Percentiles rank a stretch among this genome's conserved stretches.
Conservation (phyloP, 1,140 invertebrate genomes). For the Campodea augens region DNA sequence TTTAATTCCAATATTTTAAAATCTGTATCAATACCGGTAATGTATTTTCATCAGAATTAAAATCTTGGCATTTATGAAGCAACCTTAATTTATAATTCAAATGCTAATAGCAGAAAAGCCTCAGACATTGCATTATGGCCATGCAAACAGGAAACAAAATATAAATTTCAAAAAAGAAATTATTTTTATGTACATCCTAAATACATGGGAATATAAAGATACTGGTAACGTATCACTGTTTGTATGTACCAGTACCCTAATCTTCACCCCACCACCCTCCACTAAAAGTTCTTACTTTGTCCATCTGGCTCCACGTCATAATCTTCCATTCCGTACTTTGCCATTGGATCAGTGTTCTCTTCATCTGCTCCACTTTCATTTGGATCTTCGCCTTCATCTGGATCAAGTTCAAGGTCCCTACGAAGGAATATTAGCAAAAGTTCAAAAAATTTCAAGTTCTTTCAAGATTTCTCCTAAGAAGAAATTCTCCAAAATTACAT, state of each 20-base stretch:
- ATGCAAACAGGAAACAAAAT: conserved; percentile 7
- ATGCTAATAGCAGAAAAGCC: too few relatives aligned
- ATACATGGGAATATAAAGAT: conserved; percentile 9
- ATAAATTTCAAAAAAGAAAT: conserved; percentile 8
- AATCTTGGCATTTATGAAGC: too few relatives aligned
- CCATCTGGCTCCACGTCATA: too few relatives aligned
- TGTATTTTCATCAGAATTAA: too few relatives aligned
- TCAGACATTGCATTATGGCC: conserved; percentile 8
- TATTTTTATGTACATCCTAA: conserved; percentile 5
- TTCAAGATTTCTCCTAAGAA: neutral
- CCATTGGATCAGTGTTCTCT: conserved; percentile 27
- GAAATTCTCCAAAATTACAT: conserved; percentile 1
- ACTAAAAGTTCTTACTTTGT: too few relatives aligned
- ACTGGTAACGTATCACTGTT: conserved; percentile 37
- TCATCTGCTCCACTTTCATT: conserved; percentile 26
- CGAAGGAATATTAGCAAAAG: neutral
- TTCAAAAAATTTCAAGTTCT: neutral
- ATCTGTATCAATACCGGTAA: too few relatives aligned
- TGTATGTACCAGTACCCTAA: conserved; percentile 42
- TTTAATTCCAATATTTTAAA: too few relatives aligned
- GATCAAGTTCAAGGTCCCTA: conserved; percentile 2
- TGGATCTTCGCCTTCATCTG: conserved; percentile 15
- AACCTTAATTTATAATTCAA: too few relatives aligned
- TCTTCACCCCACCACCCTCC: conserved; percentile 14
- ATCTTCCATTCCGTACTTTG: conserved; percentile 38